phyloP scores from a whole-genome alignment of 2,888 invertebrate genomes.

The Drosophila multiciliata region DNA sequence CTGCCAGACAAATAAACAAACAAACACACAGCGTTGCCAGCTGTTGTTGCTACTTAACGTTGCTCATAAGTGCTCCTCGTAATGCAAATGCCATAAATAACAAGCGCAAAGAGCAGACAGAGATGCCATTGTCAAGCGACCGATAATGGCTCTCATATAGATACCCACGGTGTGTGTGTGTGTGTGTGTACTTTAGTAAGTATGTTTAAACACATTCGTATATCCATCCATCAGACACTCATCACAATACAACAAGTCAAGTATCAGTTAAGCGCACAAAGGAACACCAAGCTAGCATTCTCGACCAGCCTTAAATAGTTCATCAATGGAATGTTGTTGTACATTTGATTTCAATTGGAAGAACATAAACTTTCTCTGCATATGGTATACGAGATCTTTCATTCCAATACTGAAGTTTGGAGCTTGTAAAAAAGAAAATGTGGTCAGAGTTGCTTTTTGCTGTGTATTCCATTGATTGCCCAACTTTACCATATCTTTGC shows the following conservation, averaged over 20 bases:
- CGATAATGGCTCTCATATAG: slow-evolving; percentile 46
- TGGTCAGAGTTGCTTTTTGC: background rate
- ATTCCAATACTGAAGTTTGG: background rate
- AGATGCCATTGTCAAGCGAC: slow-evolving; percentile 37
- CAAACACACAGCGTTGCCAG: slow-evolving; percentile 31
- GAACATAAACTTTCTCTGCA: background rate
- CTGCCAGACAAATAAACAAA: slow-evolving; percentile 20
- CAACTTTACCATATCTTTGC: background rate
- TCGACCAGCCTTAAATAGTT: background rate
- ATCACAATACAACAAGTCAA: background rate
- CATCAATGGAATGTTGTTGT: background rate
- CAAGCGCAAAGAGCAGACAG: slow-evolving; percentile 24
- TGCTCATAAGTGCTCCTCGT: slow-evolving; percentile 31
- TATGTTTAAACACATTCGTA: background rate
- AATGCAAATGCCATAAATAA: slow-evolving; percentile 67
- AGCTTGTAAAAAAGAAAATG: background rate
- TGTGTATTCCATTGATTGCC: background rate
- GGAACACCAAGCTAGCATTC: background rate
- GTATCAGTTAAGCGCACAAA: background rate
- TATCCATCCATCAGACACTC: slow-evolving; percentile 12
- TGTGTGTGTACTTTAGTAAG: background rate
- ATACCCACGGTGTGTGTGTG: background rate
- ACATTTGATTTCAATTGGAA: background rate
- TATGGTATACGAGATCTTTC: background rate
- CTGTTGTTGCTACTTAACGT: slow-evolving; percentile 44